phyloP scores from a whole-genome alignment of 2,113 vertebrate genomes.

The Raphicerus campestris region DNA sequence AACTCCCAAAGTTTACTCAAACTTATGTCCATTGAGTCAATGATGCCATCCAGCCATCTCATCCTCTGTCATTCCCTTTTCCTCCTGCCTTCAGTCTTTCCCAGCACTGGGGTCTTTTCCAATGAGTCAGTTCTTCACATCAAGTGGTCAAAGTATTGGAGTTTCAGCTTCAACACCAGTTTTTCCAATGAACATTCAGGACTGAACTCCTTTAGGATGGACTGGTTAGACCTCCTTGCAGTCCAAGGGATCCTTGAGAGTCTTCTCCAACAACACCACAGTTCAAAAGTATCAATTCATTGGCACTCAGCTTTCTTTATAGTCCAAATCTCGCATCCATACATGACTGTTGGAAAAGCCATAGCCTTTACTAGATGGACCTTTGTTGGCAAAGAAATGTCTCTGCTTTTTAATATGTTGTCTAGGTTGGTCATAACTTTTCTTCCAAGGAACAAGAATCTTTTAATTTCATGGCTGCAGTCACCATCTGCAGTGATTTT shows the following conservation, averaged over 20 bases:
- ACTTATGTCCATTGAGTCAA: neutral
- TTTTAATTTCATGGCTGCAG: neutral
- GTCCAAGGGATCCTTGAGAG: neutral
- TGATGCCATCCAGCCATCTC: neutral
- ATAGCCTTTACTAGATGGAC: neutral
- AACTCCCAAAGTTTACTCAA: neutral
- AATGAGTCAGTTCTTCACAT: accelerated
- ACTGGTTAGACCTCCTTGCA: neutral
- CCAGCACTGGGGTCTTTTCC: neutral
- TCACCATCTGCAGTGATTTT: neutral
- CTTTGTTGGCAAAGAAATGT: neutral
- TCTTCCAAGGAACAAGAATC: neutral
- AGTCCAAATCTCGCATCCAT: neutral
- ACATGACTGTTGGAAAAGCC: neutral
- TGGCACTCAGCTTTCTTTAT: neutral
- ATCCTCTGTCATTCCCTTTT: neutral
- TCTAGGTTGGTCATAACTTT: neutral
- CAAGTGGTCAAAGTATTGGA: neutral
- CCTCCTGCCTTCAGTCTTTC: accelerated
- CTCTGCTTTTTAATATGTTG: neutral
- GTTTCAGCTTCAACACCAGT: neutral
- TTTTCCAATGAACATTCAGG: neutral
- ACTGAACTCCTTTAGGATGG: neutral
- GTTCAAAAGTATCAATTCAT: neutral
- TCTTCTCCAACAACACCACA: neutral